Evolutionary conservation across 2,888 invertebrate genomes (phyloP).

Genomic region (Gordius sp.): DNA sequence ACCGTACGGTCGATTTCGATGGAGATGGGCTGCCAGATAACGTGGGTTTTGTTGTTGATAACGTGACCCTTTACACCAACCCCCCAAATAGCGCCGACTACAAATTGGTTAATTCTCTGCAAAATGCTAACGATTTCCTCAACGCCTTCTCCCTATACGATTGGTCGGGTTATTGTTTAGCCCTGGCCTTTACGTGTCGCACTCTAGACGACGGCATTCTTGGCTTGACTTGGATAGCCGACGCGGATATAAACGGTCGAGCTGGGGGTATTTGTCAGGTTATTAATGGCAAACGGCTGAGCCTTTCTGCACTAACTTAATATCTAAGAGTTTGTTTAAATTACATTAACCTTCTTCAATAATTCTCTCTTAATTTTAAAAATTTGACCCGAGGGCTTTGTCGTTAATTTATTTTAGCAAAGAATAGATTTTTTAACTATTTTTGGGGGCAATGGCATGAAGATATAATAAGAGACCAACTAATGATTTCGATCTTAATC

Average conservation of each 20-base stretch:
- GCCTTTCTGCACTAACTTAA: too few relatives aligned
- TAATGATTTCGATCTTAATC: too few relatives aligned
- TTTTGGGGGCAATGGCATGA: too few relatives aligned
- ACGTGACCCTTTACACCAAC: slow-evolving; percentile 22
- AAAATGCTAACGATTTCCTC: slow-evolving; percentile 20
- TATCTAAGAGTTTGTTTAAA: too few relatives aligned
- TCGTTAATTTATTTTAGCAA: too few relatives aligned
- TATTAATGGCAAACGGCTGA: too few relatives aligned
- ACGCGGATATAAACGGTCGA: slow-evolving; percentile 20
- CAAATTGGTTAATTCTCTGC: background rate
- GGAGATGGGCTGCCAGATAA: slow-evolving; percentile 25
- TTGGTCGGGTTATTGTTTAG: slow-evolving; percentile 23
- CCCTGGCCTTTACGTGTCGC: slow-evolving; percentile 23
- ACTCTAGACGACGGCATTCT: slow-evolving; percentile 23
- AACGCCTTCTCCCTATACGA: slow-evolving; percentile 23
- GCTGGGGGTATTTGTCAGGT: slow-evolving; percentile 25
- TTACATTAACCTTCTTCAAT: too few relatives aligned
- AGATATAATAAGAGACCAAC: too few relatives aligned
- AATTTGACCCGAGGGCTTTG: too few relatives aligned
- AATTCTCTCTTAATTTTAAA: too few relatives aligned
- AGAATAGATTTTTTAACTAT: too few relatives aligned
- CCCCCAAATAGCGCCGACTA: background rate
- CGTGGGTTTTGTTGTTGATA: slow-evolving; percentile 23
- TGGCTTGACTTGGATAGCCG: slow-evolving; percentile 25
- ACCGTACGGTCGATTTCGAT: slow-evolving; percentile 25